These are phyloP conservation scores for Phainopepla nitens DNA, from an alignment of 2,113 vertebrate species.

Conservation along the genomic window DNA sequence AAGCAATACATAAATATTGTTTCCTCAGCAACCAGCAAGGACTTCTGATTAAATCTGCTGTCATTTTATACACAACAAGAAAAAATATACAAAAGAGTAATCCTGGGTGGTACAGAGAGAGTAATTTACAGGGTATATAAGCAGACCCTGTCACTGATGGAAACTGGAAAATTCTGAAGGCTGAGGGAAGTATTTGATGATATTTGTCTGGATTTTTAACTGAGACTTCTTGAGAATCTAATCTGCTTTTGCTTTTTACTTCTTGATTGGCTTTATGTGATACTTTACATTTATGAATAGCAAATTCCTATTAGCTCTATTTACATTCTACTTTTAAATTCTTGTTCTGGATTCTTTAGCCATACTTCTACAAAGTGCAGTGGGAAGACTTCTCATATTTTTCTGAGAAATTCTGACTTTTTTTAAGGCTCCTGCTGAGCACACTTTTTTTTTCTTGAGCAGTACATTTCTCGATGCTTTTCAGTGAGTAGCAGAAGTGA, in stretches of 20 bases:
- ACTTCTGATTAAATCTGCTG: not conserved
- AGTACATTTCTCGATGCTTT: not conserved
- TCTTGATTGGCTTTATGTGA: not conserved
- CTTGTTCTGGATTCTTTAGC: not conserved
- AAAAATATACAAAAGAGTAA: not conserved
- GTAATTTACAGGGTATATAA: not conserved
- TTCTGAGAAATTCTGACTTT: not conserved
- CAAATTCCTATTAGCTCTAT: not conserved
- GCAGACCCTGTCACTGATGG: not conserved
- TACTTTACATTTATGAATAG: not conserved
- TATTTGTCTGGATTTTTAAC: not conserved
- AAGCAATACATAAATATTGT: not conserved
- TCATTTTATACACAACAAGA: not conserved
- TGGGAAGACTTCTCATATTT: not conserved
- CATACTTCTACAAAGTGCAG: not conserved
- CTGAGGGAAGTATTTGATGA: not conserved
- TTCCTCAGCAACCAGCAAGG: conserved; percentile 17
- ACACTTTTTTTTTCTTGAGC: not conserved
- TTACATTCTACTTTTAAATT: not conserved
- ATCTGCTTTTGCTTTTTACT: not conserved
- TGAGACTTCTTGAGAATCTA: not conserved
- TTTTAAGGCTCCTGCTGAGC: not conserved
- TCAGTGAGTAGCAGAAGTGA: not conserved
- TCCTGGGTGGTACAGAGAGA: not conserved
- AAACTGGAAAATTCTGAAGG: not conserved